A percentile compares a stretch with the other conserved stretches of the same genome.
phyloP scores from a whole-genome alignment of 92 coral and sea anemone species.

The Porites divaricata region DNA sequence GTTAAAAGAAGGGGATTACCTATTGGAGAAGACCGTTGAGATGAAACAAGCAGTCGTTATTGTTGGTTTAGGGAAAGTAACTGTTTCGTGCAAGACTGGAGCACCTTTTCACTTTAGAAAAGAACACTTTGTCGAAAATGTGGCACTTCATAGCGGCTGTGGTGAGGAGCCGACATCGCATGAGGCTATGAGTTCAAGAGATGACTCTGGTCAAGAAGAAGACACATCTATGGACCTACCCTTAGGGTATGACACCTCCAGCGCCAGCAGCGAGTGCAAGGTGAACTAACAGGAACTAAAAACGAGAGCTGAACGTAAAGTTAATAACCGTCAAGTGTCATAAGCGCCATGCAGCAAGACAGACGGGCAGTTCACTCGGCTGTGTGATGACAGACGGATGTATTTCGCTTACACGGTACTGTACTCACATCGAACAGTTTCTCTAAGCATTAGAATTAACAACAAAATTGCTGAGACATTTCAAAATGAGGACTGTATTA shows the following conservation, averaged over 20 bases:
- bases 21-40: slow-evolving; percentile 1
- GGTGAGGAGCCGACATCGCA: not conserved
- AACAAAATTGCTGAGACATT: too few relatives aligned
- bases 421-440: too few relatives aligned
- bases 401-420: too few relatives aligned
- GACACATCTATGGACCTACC: slow-evolving; percentile 1
- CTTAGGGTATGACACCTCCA: not conserved
- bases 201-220: not conserved
- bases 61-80: slow-evolving; percentile 22
- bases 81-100: slow-evolving; percentile 15
- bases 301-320: not conserved
- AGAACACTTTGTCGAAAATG: slow-evolving; percentile 19
- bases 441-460: too few relatives aligned
- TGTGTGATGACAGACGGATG: too few relatives aligned
- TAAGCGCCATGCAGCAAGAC: not conserved
- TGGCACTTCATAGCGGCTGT: not conserved
- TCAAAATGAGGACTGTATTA: too few relatives aligned
- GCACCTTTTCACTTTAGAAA: slow-evolving; percentile 15
- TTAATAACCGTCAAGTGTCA: not conserved
- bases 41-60: not conserved
- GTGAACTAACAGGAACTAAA: not conserved
- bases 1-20: slow-evolving; percentile 21
- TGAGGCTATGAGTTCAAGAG: not conserved
- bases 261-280: slow-evolving; percentile 7
- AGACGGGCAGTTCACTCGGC: too few relatives aligned